Conservation (phyloP, 1,140 invertebrate genomes). For the Mya arenaria region DNA sequence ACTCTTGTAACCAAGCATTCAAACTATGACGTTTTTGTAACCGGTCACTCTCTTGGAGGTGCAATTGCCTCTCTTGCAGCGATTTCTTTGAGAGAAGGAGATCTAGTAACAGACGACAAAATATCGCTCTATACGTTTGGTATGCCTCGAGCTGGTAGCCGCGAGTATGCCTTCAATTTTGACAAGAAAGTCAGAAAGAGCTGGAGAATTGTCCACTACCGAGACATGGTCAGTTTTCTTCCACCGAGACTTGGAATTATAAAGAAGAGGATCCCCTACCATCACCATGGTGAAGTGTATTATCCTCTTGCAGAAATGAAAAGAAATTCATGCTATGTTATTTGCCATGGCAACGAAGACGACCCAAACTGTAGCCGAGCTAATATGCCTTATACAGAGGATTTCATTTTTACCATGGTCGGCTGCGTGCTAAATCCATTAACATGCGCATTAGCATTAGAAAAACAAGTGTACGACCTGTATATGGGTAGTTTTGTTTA, state of each 20-base stretch:
- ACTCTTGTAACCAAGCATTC: neutral
- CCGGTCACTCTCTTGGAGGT: slow-evolving; percentile 40
- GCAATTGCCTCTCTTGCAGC: slow-evolving; percentile 17
- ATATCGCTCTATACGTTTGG: slow-evolving; percentile 36
- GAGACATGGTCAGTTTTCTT: slow-evolving; percentile 8
- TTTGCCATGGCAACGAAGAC: slow-evolving; percentile 21
- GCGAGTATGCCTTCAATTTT: neutral
- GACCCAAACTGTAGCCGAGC: neutral
- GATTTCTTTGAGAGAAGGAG: neutral
- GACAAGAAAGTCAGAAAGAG: slow-evolving; percentile 22
- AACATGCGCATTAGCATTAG: too few species aligned
- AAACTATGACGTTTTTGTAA: slow-evolving; percentile 20
- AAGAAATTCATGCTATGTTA: neutral
- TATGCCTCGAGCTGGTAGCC: slow-evolving; percentile 42
- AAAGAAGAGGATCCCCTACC: too few species aligned
- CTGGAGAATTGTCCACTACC: slow-evolving; percentile 22
- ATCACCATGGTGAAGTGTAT: neutral
- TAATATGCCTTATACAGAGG: too few species aligned
- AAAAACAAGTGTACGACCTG: too few species aligned
- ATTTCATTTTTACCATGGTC: too few species aligned
- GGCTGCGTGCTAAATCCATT: too few species aligned
- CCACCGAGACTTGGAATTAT: slow-evolving; percentile 2
- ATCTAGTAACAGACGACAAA: neutral
- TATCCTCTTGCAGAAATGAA: neutral
- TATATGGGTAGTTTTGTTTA: too few species aligned